Conservation (phyloP, 2,797 vertebrate genomes). For the Gambelia wislizenii region DNA sequence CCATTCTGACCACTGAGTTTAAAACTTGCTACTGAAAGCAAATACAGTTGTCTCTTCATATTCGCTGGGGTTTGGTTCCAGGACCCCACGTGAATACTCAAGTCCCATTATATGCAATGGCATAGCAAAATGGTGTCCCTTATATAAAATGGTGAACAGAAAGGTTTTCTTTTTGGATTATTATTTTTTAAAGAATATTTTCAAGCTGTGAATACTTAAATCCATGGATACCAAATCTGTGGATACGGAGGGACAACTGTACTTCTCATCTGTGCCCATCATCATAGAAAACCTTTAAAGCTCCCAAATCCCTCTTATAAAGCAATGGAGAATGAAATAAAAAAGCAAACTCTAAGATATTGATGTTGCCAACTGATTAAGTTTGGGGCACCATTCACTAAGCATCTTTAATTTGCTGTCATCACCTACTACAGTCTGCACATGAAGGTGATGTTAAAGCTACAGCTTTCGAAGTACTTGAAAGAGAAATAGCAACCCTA, state of each 20-base stretch:
- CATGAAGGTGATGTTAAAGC: not conserved
- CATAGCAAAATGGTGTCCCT: too few relatives aligned
- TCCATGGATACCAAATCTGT: too few relatives aligned
- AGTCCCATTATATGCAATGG: too few relatives aligned
- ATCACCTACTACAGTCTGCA: not conserved
- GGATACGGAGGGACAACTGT: too few relatives aligned
- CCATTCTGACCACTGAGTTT: not conserved
- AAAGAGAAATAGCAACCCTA: not conserved
- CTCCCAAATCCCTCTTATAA: not conserved
- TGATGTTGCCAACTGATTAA: not conserved
- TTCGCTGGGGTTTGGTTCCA: too few relatives aligned
- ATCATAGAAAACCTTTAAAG: not conserved
- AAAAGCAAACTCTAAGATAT: not conserved
- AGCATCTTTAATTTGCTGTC: not conserved
- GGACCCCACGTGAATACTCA: too few relatives aligned
- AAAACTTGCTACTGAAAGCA: not conserved
- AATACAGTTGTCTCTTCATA: too few relatives aligned
- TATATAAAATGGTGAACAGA: too few relatives aligned
- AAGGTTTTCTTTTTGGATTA: too few relatives aligned
- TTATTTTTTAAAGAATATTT: too few relatives aligned
- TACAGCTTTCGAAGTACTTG: not conserved
- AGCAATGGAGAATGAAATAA: not conserved
- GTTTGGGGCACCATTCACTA: not conserved
- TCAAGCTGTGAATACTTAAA: too few relatives aligned
- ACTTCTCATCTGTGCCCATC: slow-evolving; percentile 14